Evolutionary conservation across 2,113 vertebrate genomes (phyloP), one percentile per base, ranked within the genome.

Genomic region (Oreochromis niloticus): DNA sequence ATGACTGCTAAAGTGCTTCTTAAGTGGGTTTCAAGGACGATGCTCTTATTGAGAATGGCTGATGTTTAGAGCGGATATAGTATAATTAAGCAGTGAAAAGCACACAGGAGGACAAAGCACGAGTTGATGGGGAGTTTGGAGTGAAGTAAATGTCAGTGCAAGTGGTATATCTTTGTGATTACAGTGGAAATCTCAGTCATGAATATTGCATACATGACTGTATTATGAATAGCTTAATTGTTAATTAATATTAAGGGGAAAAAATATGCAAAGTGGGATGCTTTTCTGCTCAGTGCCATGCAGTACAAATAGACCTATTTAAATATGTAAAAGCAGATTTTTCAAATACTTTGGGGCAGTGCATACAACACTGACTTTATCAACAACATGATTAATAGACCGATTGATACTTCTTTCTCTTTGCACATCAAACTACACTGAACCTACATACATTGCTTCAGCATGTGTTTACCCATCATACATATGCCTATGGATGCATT

Each of bases 1-100:
- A 87, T 85, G 71, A 87, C 61, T 8, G 13, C 81, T 63, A 14
- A 85, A 85, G 84, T 78, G 86, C 59, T 85, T 57, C 83, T 82
- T 84, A 84, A 87, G 83, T 36, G 80, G 73, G 19, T 54, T 80
- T 89, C 56, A 84, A 87, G 80, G 86, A 61, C 71, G 30, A 71
- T 85, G 59, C 71, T 86, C 7, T 80, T 32, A 30, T 61, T 73
- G 30, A 84, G 39, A 82, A 39, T 24, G 22, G n/a, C 19, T 68
- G 4, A 66, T 68, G 80, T 84, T 57, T 50, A 24, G 22, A 78
- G 56, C 41, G 75, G 24, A 68, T 24, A 36, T 78, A 34, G n/a
- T 88, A 52, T 63, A 52, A 85, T 87, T 81, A 55, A 66, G 9
- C 14, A 36, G n/a, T 7, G n/a, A 54, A 66, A 87, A 59, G n/a